These are phyloP conservation scores for Chiropotes sagulatus DNA, from an alignment of 2,797 vertebrate genomes.

Conservation along the genomic window DNA sequence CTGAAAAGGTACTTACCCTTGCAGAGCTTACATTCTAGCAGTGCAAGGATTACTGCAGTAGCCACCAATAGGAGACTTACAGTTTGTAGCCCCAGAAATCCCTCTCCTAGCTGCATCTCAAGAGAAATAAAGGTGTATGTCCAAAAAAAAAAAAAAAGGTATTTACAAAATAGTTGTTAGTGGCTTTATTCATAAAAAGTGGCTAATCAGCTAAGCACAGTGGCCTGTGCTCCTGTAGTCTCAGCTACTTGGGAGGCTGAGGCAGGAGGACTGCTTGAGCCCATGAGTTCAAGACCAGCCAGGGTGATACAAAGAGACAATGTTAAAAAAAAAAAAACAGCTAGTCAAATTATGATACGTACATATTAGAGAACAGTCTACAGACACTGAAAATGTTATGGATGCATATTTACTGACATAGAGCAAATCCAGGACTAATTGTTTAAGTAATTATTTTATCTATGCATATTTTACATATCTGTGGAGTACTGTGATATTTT, in stretches of 20 bases:
- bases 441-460: neutral
- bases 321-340: neutral
- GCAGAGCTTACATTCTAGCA: neutral
- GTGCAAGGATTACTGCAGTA: neutral
- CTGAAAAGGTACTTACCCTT: neutral
- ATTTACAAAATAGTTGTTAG: neutral
- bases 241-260: neutral
- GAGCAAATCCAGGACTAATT: neutral
- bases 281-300: neutral
- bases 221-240: neutral
- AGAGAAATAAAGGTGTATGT: neutral
- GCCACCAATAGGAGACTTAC: neutral
- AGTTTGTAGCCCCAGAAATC: neutral
- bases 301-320: neutral
- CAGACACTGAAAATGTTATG: neutral
- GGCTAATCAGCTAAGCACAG: neutral
- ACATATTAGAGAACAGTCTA: too few species aligned
- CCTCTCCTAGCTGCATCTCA: too few species aligned
- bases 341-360: neutral
- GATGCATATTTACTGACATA: neutral
- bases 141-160: neutral
- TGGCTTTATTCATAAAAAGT: neutral
- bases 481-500: neutral
- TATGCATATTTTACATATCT: neutral
- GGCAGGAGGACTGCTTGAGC: neutral